phyloP scores from a whole-genome alignment of 2,888 invertebrate species.

The Melinaea menophilus region DNA sequence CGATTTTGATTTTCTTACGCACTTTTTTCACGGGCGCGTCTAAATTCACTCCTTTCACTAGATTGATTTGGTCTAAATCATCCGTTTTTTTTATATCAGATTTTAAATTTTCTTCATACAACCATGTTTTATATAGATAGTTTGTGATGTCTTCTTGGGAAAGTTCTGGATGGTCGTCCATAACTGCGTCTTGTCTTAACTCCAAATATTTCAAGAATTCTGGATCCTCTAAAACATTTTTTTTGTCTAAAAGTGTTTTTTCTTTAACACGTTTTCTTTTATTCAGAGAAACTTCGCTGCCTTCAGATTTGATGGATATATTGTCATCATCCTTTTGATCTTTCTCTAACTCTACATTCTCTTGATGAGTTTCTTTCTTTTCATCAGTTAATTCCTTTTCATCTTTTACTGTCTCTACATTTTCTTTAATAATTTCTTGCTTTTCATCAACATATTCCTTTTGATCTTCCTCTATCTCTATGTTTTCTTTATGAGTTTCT shows the following conservation, averaged over 20 bases:
- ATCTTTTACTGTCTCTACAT: too few relatives aligned
- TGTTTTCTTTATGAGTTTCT: too few relatives aligned
- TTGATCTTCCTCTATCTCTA: too few relatives aligned
- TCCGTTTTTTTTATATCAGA: conserved; percentile 45
- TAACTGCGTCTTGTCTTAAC: conserved; percentile 64
- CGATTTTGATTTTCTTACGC: conserved; percentile 49
- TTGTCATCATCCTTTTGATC: conserved; percentile 34
- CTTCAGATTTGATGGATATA: conserved; percentile 40
- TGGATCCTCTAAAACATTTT: conserved; percentile 47
- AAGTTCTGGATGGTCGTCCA: conserved; percentile 74
- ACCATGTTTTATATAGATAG: conserved; percentile 74
- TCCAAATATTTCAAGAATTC: conserved; percentile 74
- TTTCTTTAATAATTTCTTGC: too few relatives aligned
- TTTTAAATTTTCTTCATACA: conserved; percentile 51
- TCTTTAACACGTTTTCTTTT: conserved; percentile 39
- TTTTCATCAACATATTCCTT: too few relatives aligned
- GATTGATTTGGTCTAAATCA: conserved; percentile 50
- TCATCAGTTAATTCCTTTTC: too few relatives aligned
- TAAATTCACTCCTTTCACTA: conserved; percentile 57
- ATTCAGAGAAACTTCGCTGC: conserved; percentile 42
- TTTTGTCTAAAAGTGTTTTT: conserved; percentile 35
- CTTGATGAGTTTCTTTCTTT: too few relatives aligned
- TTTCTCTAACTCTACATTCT: conserved; percentile 8
- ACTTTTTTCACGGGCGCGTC: conserved; percentile 45
- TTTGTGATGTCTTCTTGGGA: conserved; percentile 64